Conservation (phyloP, 2,888 invertebrate genomes). For the Dicranocentrus wangi region DNA sequence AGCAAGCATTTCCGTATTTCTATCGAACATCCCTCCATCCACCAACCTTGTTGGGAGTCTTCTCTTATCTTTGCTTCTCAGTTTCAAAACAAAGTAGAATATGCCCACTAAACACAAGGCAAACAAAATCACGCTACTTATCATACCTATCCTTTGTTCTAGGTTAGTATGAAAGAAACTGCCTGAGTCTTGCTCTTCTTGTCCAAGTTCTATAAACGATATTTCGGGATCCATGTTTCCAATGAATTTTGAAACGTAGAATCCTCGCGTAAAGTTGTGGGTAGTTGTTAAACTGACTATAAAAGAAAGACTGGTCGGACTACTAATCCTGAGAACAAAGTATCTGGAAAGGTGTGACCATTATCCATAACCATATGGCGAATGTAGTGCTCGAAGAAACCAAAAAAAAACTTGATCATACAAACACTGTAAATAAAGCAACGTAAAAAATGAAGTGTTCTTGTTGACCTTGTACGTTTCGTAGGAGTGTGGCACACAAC, state of each 20-base stretch:
- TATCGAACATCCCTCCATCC: slow-evolving; percentile 40
- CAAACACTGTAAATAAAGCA: background rate
- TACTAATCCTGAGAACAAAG: no score
- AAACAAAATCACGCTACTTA: slow-evolving; percentile 23
- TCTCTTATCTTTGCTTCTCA: slow-evolving; percentile 15
- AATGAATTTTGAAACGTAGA: background rate
- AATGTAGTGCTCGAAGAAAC: background rate
- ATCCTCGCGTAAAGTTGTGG: no score
- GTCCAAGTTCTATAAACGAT: slow-evolving; percentile 37
- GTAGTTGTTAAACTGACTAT: no score
- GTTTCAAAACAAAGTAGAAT: slow-evolving; percentile 6
- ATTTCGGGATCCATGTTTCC: slow-evolving; percentile 50
- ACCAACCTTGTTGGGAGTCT: background rate
- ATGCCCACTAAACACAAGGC: slow-evolving; percentile 29
- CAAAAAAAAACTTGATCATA: slow-evolving; percentile 4
- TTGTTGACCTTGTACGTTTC: slow-evolving; percentile 41
- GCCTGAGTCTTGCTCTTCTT: slow-evolving; percentile 19
- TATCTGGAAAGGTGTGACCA: background rate
- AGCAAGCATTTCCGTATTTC: slow-evolving; percentile 34
- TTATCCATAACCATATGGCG: no score
- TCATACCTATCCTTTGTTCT: slow-evolving; percentile 35
- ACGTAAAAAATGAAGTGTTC: background rate
- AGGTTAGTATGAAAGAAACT: slow-evolving; percentile 30
- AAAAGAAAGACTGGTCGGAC: no score
- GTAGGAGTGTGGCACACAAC: slow-evolving; percentile 12